Evolutionary conservation across 2,113 vertebrate species (phyloP).

Genomic region (Phalacrocorax pelagicus): DNA sequence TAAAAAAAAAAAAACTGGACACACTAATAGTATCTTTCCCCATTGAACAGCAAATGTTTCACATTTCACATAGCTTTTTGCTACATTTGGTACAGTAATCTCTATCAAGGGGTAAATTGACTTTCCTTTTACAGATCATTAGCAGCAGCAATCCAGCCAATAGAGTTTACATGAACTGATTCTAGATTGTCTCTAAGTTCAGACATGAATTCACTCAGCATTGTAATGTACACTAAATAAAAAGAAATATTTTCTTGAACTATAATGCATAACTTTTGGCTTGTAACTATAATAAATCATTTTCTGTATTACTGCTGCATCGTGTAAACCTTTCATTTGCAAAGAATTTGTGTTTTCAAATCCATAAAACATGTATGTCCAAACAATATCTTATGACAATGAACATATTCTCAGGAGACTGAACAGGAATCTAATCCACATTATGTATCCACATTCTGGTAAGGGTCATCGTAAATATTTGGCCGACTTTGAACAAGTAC

Average conservation of each 20-base stretch:
- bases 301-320: neutral
- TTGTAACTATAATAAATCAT: neutral
- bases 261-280: neutral
- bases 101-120: conserved; percentile 68
- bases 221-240: neutral
- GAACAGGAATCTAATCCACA: neutral
- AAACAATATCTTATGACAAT: neutral
- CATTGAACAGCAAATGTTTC: conserved; percentile 17
- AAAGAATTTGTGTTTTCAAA: neutral
- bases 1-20: neutral
- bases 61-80: conserved; percentile 67
- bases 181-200: conserved; percentile 25
- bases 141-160: conserved; percentile 51
- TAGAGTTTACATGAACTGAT: conserved; percentile 45
- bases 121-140: conserved; percentile 71
- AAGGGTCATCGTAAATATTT: neutral
- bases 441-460: neutral
- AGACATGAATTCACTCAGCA: conserved; percentile 5
- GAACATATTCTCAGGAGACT: neutral
- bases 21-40: conserved; percentile 31
- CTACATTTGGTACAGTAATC: conserved; percentile 70
- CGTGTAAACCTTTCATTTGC: neutral
- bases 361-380: neutral
- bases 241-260: neutral
- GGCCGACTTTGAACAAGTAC: neutral